phyloP scores from a whole-genome alignment of 2,888 invertebrate genomes.

The Hypena proboscidalis region DNA sequence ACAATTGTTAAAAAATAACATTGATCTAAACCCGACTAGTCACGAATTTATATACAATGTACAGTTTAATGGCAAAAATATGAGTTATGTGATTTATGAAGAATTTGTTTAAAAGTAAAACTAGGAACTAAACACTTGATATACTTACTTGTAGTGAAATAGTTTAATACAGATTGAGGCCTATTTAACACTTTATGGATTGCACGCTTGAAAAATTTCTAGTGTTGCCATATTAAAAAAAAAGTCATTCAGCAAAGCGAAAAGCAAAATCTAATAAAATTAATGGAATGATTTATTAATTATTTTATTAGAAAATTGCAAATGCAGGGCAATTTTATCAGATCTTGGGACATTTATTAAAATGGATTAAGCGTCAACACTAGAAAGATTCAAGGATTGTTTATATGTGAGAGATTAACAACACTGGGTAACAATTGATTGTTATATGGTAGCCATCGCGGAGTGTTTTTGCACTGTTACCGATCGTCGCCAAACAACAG shows the following conservation, averaged over 20 bases:
- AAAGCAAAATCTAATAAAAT: slow-evolving; percentile 7
- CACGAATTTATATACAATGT: no score
- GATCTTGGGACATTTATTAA: background rate
- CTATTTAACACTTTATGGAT: slow-evolving; percentile 16
- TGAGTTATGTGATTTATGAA: no score
- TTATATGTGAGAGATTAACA: slow-evolving; percentile 46
- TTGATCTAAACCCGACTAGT: no score
- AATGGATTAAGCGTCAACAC: slow-evolving; percentile 6
- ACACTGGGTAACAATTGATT: slow-evolving; percentile 46
- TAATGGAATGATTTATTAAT: slow-evolving; percentile 28
- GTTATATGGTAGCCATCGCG: slow-evolving; percentile 1
- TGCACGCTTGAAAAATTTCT: slow-evolving; percentile 18
- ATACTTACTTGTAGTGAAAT: no score
- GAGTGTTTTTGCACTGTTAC: slow-evolving; percentile 44
- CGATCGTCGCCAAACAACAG: slow-evolving; percentile 81
- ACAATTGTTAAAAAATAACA: background rate
- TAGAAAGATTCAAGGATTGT: background rate
- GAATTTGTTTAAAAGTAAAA: no score
- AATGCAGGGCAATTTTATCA: no score
- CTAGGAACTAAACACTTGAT: no score
- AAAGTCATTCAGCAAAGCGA: slow-evolving; percentile 1
- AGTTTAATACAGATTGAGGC: slow-evolving; percentile 22
- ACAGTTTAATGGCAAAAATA: no score
- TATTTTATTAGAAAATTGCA: background rate
- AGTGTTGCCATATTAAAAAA: slow-evolving; percentile 31